Evolutionary conservation across 1,140 invertebrate species (phyloP), one percentile per base, ranked within the genome.

Genomic region (Odontomachus brunneus): DNA sequence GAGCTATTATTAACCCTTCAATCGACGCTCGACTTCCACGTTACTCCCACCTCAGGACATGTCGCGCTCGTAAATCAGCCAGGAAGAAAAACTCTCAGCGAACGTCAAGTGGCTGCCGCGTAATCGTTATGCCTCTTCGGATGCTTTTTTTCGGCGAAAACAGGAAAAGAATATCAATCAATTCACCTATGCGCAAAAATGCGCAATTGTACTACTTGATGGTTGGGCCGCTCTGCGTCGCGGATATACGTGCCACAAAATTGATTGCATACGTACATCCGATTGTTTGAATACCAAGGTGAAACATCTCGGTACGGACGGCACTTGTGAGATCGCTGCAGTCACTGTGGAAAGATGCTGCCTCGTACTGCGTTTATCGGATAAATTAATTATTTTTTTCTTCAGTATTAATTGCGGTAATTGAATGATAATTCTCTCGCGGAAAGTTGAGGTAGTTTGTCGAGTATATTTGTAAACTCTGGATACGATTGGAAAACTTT

Each of bases 1-100:
- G 15, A 73, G 33, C 71, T 73, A 73, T 73, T 60, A 73, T 60
- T 48, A 73, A 73, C 53, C 17, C 55, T 38, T 60, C 44, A 73
- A 48, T 12, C 22, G 38, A 73, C 9, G 57, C 51, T 17, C 48
- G 29, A 15, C 29, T 57, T 72, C 19, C 53, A 59, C 33, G 57
- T 59, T 44, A 59, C 24, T 53, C 5, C 51, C n/a, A 9, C 22
- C n/a, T 53, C n/a, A 15, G 48, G 48, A 59, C 29, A 44, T 73
- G 53, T 9, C 33, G 55, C 55, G 29, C 5, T 5, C 2, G 29
- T 5, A 5, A 33, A 33, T 33, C 29, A 5, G 29, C 29, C 5
- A 5, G 5, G 5, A 33, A 5, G 29, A 33, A 33, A 5, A 33
- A 3, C 5, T 33, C 5, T 33, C 29, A 5, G 29, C 29, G 29